Conservation (phyloP, 2,888 invertebrate species). For the Aphodius granarius region DNA sequence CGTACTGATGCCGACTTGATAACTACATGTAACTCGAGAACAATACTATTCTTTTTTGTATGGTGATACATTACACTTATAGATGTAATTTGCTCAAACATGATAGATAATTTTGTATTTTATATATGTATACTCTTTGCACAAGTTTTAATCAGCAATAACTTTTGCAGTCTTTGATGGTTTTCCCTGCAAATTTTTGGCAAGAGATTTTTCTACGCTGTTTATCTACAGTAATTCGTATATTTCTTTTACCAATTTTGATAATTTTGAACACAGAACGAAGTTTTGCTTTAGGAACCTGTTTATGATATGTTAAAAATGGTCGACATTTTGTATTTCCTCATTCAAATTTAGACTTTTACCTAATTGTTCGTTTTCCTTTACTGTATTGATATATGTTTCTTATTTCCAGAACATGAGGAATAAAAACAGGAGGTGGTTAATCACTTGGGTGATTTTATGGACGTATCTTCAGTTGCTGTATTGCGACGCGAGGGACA, state of each 20-base stretch:
- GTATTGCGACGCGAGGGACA: constrained; percentile 35
- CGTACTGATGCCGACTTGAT: neutral
- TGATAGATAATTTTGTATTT: neutral
- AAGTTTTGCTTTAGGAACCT: neutral
- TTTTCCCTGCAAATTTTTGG: too few species aligned
- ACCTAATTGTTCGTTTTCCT: neutral
- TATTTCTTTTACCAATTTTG: neutral
- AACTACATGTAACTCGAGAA: neutral
- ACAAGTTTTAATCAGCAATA: too few species aligned
- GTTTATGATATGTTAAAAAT: neutral
- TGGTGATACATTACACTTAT: neutral
- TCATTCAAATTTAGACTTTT: neutral
- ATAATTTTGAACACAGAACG: neutral
- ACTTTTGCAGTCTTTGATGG: too few species aligned
- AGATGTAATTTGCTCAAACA: neutral
- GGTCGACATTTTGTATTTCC: neutral
- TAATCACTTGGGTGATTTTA: constrained; percentile 42
- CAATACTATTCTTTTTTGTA: neutral
- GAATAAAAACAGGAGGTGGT: constrained; percentile 44
- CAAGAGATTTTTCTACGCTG: neutral
- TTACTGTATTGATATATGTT: constrained; percentile 24
- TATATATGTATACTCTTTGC: too few species aligned
- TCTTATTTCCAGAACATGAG: constrained; percentile 47
- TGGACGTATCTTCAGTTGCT: constrained; percentile 35
- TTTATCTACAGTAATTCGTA: neutral